Percentiles rank a stretch among this genome's conserved stretches.
Evolutionary conservation across 2,113 vertebrate species (phyloP).

Genomic region (Centropristis striata): DNA sequence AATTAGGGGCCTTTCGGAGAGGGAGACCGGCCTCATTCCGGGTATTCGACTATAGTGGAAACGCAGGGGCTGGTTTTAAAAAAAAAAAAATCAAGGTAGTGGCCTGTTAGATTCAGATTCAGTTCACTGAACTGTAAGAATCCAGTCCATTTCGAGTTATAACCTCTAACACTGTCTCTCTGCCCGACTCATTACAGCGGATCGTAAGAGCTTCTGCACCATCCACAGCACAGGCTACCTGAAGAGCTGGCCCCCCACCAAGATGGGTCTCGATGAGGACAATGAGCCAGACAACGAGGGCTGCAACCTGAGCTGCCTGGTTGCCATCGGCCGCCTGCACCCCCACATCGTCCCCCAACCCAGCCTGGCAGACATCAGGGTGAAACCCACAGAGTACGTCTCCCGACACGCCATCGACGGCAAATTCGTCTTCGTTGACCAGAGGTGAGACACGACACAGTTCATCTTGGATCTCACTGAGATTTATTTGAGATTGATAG

Average conservation of each 20-base stretch:
- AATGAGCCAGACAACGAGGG: constrained; percentile 97
- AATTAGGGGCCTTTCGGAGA: no score
- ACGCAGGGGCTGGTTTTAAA: neutral
- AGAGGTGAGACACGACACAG: constrained; percentile 89
- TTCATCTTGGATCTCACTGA: neutral
- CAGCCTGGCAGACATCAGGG: constrained; percentile 93
- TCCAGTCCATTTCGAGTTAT: no score
- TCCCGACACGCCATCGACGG: constrained; percentile 98
- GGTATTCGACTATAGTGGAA: no score
- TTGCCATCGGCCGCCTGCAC: constrained; percentile 96
- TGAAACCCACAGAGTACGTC: constrained; percentile 97
- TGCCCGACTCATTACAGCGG: constrained; percentile 82
- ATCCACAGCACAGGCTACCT: constrained; percentile 99
- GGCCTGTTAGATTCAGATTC: neutral
- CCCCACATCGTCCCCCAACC: constrained; percentile 95
- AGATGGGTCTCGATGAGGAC: constrained; percentile 98
- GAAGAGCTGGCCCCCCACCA: constrained; percentile 98
- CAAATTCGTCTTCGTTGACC: constrained; percentile 99
- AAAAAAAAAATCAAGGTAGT: neutral
- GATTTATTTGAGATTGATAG: neutral
- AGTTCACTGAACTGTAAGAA: constrained; percentile 27
- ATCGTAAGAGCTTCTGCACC: constrained; percentile 99
- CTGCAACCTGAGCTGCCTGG: constrained; percentile 98
- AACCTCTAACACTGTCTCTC: neutral
- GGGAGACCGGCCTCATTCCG: no score